Conservation (phyloP, 2,113 vertebrate genomes). For the Mus pahari region DNA sequence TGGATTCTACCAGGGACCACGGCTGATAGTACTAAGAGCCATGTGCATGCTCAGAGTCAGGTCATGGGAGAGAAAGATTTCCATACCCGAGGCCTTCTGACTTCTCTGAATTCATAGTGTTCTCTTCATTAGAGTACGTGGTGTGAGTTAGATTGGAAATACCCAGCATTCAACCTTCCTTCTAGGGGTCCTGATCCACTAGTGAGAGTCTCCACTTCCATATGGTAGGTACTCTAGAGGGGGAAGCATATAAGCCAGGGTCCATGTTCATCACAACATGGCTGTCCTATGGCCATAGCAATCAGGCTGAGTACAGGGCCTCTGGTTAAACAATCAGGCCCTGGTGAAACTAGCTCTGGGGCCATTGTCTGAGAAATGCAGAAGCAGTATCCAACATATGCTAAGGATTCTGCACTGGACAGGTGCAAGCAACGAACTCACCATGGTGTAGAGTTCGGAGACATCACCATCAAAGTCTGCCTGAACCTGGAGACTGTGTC, state of each 20-base stretch:
- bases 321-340: not conserved
- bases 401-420: not conserved
- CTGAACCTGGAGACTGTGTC: not conserved
- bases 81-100: not conserved
- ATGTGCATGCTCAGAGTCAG: not conserved
- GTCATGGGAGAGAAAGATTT: not conserved
- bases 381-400: accelerated
- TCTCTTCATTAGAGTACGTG: not conserved
- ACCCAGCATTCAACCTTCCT: not conserved
- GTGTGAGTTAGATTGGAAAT: not conserved
- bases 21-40: not conserved
- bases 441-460: not conserved
- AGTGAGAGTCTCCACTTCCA: accelerated
- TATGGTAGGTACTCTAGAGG: not conserved
- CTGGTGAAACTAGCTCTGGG: not conserved
- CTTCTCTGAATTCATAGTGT: not conserved
- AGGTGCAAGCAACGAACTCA: not conserved
- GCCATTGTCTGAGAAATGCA: not conserved
- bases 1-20: not conserved
- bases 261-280: not conserved
- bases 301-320: not conserved
- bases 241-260: no score
- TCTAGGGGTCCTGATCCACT: not conserved
- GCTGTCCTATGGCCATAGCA: not conserved
- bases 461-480: not conserved